Base-by-base conservation (phyloP, 2,888 invertebrate species). In the Cryptosula pallasiana region DNA sequence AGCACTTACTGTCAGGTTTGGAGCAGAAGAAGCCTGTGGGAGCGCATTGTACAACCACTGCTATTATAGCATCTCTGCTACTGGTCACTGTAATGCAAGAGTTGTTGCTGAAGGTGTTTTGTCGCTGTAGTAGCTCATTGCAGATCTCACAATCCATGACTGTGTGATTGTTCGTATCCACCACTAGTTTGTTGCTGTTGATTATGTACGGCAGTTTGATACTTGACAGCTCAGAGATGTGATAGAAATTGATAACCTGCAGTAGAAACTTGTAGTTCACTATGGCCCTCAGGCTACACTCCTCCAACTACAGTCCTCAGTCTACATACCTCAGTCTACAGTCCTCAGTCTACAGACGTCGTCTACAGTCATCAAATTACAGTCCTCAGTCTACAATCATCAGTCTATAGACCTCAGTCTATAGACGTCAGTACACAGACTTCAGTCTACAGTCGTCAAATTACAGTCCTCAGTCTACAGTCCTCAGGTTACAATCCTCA, bases 11-110 rank as follows among this genome's bases (percentile, higher is more conserved):
- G 27, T 63, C 63, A 32, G 63, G 63, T 63, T 34, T 63, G 3
- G 63, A 63, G 63, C 63, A 63, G 63, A 63, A 32, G n/a, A 25
- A 32, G 5, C 63, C 63, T 32, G 63, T n/a, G 2, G 63, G 63
- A 9, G 13, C 13, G 27, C 63, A 63, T 32, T 3, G 63, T 13
- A 9, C 32, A 13, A 13, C 63, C 5, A 25, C 29, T 13, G 27
- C 13, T 55, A 5, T 5, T 25, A 55, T 20, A 5, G 23, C 55
- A 23, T 55, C 13, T 23, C 25, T 5, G 9, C 3, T 3, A 5
- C 55, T 23, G 13, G 3, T n/a, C 25, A 25, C 55, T 55, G 25
- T 55, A 25, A 55, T 55, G 23, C 55, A 55, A 13, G 45, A 45
- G 9, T 13, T 45, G 9, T 45, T 45, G 45, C 45, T 45, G 45